Percentiles rank a stretch among this genome's conserved stretches.
These are phyloP conservation scores for Rhodophaea formosa DNA, from an alignment of 2,888 invertebrate genomes.

Conservation along the genomic window DNA sequence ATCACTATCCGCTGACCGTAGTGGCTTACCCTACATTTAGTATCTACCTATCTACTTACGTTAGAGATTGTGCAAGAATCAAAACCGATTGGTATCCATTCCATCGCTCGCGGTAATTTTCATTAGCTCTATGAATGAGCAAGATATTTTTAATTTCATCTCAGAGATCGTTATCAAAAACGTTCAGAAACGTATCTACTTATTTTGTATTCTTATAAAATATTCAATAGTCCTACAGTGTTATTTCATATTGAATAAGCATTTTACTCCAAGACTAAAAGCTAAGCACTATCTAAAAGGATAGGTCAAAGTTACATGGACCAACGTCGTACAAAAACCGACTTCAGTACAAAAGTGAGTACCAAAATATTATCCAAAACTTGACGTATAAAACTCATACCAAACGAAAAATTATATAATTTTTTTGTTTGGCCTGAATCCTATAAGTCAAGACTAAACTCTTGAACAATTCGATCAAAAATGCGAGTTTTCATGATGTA, in stretches of 20 bases:
- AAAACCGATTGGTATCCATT: constrained; percentile 36
- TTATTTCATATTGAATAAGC: constrained; percentile 55
- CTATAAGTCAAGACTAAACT: constrained; percentile 30
- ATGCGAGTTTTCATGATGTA: constrained; percentile 30
- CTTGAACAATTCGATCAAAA: constrained; percentile 25
- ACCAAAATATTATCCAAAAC: constrained; percentile 73
- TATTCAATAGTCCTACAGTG: constrained; percentile 52
- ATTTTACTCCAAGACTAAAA: constrained; percentile 53
- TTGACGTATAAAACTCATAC: constrained; percentile 35
- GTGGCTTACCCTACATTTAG: constrained; percentile 55
- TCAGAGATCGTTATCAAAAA: constrained; percentile 48
- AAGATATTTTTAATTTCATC: constrained; percentile 19
- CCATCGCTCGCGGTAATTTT: constrained; percentile 18
- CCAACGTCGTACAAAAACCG: constrained; percentile 59
- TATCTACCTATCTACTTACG: constrained; percentile 70
- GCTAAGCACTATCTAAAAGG: constrained; percentile 64
- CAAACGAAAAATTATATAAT: constrained; percentile 17
- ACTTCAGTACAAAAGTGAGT: constrained; percentile 73
- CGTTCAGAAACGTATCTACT: constrained; percentile 51
- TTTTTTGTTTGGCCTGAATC: neutral
- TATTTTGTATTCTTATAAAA: constrained; percentile 56
- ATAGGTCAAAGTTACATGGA: constrained; percentile 68
- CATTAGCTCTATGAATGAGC: constrained; percentile 20
- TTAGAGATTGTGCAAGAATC: constrained; percentile 72
- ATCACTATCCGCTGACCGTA: constrained; percentile 43